Conservation (phyloP, 2,797 vertebrate genomes). For the Cyclopterus lumpus region DNA sequence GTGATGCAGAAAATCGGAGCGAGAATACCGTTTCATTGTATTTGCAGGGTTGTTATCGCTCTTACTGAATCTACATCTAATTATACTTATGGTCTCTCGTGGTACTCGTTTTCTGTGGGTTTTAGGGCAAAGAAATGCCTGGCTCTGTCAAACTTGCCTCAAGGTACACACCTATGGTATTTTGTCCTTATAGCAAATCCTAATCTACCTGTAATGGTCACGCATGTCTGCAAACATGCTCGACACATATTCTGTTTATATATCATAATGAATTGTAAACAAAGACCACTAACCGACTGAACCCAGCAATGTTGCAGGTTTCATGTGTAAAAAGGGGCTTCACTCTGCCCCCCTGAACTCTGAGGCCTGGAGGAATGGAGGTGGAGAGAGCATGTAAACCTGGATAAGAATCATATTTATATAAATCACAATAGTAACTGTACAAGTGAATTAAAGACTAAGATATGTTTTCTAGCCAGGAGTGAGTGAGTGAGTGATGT, state of each 20-base stretch:
- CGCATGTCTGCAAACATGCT: neutral
- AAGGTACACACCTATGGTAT: neutral
- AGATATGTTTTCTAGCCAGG: neutral
- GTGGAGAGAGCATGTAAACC: constrained; percentile 60
- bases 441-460: constrained; percentile 28
- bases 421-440: neutral
- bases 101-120: neutral
- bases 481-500: neutral
- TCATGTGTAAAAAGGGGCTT: constrained; percentile 13
- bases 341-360: constrained; percentile 4
- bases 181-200: neutral
- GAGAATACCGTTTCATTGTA: neutral
- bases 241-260: neutral
- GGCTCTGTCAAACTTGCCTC: neutral
- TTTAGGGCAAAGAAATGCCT: neutral
- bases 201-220: neutral
- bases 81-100: neutral
- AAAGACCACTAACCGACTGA: neutral
- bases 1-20: neutral
- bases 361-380: constrained; percentile 67
- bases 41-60: neutral
- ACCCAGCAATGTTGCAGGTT: neutral
- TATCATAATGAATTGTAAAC: neutral
- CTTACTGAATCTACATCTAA: neutral
- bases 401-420: constrained; percentile 26